Percentiles rank a stretch among this genome's conserved stretches.
phyloP scores from a whole-genome alignment of 1,140 invertebrate genomes.

The Cryptotermes secundus region DNA sequence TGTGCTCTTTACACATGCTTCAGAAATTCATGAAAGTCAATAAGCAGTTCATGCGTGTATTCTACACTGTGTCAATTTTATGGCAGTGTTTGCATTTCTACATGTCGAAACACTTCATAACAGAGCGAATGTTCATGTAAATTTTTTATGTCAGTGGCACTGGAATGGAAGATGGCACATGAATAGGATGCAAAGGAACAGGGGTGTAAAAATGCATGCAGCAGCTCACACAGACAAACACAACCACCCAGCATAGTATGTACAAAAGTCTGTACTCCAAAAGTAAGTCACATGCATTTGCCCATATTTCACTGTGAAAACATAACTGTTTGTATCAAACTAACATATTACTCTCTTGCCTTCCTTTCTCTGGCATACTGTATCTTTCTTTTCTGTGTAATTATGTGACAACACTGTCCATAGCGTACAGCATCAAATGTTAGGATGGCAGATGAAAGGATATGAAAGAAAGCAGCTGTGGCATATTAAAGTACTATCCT shows the following conservation, averaged over 20 bases:
- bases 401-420: no score
- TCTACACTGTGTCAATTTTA: background rate
- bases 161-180: background rate
- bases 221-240: background rate
- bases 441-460: no score
- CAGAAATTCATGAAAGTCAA: background rate
- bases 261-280: background rate
- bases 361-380: no score
- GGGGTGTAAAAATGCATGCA: background rate
- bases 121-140: background rate
- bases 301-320: no score
- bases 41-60: background rate
- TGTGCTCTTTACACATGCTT: background rate
- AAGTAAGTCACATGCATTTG: background rate
- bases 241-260: background rate
- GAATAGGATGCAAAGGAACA: background rate
- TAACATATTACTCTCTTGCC: no score
- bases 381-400: no score
- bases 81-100: background rate
- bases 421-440: no score
- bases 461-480: no score
- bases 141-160: background rate
- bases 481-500: no score
- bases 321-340: no score
- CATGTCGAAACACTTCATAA: background rate